Percentiles rank a stretch among this genome's conserved stretches.
phyloP scores from a whole-genome alignment of 2,797 vertebrate species.

The Poecilia picta region DNA sequence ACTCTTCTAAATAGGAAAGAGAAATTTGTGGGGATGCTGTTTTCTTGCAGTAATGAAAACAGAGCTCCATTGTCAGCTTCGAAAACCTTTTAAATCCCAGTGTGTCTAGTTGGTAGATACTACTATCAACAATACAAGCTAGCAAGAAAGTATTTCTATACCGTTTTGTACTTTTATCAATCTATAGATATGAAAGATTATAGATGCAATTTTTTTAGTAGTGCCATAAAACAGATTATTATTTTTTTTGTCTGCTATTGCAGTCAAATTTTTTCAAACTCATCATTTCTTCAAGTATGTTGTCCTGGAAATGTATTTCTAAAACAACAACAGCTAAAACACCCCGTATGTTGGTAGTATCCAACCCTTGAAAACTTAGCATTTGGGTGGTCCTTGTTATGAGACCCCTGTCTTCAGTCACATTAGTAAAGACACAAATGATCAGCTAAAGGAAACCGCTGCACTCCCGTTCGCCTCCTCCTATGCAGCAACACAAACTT shows the following conservation, averaged over 20 bases:
- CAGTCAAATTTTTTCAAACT: background rate
- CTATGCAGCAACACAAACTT: conserved; percentile 39
- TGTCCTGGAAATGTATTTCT: background rate
- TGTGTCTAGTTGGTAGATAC: background rate
- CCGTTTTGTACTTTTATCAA: no score
- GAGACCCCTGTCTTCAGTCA: conserved; percentile 12
- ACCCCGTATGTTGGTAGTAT: background rate
- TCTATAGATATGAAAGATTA: background rate
- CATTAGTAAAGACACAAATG: conserved; percentile 27
- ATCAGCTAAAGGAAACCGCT: conserved; percentile 33
- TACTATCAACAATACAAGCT: background rate
- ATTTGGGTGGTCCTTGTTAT: background rate
- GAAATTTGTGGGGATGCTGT: background rate
- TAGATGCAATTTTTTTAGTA: background rate
- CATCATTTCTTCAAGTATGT: background rate
- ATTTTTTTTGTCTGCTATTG: background rate
- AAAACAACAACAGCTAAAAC: no score
- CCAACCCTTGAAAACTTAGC: background rate
- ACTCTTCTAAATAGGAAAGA: background rate
- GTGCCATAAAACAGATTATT: background rate
- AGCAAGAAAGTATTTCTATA: background rate
- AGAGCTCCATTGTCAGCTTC: background rate
- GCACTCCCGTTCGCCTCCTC: conserved; percentile 31
- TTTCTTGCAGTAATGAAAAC: no score
- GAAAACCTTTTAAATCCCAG: background rate